A percentile compares a stretch with the other conserved stretches of the same genome.
Conservation (phyloP, 2,113 vertebrate genomes). For the Oreochromis niloticus region DNA sequence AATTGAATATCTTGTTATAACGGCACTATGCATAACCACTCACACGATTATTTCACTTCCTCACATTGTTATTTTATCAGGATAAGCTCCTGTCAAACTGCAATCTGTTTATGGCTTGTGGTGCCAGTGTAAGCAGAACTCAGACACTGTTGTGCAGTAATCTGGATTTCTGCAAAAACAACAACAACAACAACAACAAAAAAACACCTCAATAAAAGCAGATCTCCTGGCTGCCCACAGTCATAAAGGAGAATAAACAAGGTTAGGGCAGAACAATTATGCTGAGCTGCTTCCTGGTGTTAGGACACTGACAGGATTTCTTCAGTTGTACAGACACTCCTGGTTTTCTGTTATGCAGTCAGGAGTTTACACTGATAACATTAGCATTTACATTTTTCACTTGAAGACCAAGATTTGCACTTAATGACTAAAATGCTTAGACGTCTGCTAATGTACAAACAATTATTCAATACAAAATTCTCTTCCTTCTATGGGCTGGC, state of each 20-base stretch:
- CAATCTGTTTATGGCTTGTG: conserved; percentile 50
- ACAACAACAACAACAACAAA: background rate
- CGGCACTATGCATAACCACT: conserved; percentile 29
- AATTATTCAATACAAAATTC: background rate
- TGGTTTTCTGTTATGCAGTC: background rate
- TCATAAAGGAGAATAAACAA: conserved; percentile 60
- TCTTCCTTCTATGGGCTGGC: background rate
- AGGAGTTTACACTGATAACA: background rate
- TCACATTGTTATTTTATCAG: conserved; percentile 41
- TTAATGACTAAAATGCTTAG: background rate
- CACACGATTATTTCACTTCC: conserved; percentile 51
- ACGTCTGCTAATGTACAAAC: background rate
- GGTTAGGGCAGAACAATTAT: conserved; percentile 59
- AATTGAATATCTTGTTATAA: background rate
- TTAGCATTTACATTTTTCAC: background rate
- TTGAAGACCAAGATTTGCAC: background rate
- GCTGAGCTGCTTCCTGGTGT: conserved; percentile 56
- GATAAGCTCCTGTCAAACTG: conserved; percentile 16
- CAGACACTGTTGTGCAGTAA: conserved; percentile 38
- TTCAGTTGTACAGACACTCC: conserved; percentile 17
- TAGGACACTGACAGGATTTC: conserved; percentile 24
- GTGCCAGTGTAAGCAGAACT: conserved; percentile 57
- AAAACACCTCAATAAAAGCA: conserved; percentile 62
- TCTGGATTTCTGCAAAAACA: conserved; percentile 36
- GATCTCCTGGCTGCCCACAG: conserved; percentile 48